These are phyloP conservation scores for Pyrrhia umbra DNA, from an alignment of 2,888 invertebrate species.

Conservation along the genomic window DNA sequence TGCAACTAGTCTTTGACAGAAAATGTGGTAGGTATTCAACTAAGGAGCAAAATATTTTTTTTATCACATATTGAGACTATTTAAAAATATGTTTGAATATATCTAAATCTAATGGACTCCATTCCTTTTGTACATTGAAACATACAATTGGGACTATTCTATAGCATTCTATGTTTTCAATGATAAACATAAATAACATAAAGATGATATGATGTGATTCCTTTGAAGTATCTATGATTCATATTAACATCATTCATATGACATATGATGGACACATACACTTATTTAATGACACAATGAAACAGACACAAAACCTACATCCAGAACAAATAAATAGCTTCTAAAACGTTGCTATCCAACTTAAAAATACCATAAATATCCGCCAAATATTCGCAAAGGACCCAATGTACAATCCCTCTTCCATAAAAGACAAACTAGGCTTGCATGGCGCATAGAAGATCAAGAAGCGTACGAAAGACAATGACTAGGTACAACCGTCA, in stretches of 20 bases:
- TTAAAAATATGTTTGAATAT: no score
- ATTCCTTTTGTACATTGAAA: neutral
- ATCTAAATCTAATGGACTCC: no score
- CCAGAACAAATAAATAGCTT: no score
- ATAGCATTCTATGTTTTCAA: slow-evolving; percentile 35
- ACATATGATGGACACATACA: slow-evolving; percentile 25
- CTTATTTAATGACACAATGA: slow-evolving; percentile 8
- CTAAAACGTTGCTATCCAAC: neutral
- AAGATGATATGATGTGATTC: slow-evolving; percentile 29
- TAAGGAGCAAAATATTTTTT: no score
- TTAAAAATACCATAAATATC: neutral
- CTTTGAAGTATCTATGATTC: slow-evolving; percentile 11
- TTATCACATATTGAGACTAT: no score
- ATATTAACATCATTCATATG: slow-evolving; percentile 24
- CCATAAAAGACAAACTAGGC: slow-evolving; percentile 7
- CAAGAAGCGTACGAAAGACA: slow-evolving; percentile 47
- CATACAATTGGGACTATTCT: slow-evolving; percentile 18
- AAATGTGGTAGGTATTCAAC: no score
- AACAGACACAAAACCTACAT: neutral
- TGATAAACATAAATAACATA: slow-evolving; percentile 24
- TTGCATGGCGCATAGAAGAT: slow-evolving; percentile 25
- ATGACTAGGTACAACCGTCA: slow-evolving; percentile 8
- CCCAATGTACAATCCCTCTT: slow-evolving; percentile 14
- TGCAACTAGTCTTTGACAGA: no score
- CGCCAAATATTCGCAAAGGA: neutral